Conservation (phyloP, 2,113 vertebrate genomes). For the Lota lota region DNA sequence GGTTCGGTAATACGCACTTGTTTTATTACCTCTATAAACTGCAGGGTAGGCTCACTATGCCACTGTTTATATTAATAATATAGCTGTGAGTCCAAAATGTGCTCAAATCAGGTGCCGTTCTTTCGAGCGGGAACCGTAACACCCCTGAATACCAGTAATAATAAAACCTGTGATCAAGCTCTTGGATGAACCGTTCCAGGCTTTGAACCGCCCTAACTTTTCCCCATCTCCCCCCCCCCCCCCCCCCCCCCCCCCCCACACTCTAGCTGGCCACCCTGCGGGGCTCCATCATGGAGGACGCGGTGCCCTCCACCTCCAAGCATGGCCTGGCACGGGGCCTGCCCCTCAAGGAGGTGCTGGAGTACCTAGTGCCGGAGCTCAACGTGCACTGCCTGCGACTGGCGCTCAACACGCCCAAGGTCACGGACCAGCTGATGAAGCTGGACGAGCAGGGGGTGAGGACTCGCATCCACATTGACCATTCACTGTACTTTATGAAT, state of each 20-base stretch:
- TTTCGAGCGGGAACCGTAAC: no score
- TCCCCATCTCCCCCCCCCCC: background rate
- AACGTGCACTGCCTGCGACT: slow-evolving; percentile 91
- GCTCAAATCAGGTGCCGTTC: no score
- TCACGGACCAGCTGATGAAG: slow-evolving; percentile 98
- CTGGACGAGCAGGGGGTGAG: slow-evolving; percentile 97
- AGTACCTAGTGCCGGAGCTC: slow-evolving; percentile 91
- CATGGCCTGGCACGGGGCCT: slow-evolving; percentile 91
- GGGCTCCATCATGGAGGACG: slow-evolving; percentile 92
- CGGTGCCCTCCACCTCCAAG: slow-evolving; percentile 93
- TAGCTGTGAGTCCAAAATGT: no score
- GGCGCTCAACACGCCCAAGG: slow-evolving; percentile 96
- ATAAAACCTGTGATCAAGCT: background rate
- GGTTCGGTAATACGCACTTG: no score
- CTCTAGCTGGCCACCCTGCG: slow-evolving; percentile 89
- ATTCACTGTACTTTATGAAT: no score
- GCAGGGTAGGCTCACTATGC: no score
- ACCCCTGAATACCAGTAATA: no score
- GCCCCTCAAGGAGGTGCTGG: slow-evolving; percentile 96
- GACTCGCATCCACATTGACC: no score
- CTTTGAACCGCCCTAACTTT: background rate
- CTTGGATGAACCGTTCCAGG: background rate
- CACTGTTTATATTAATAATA: no score
- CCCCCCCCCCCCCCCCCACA: background rate
- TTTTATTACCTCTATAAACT: no score